phyloP scores from a whole-genome alignment of 2,113 vertebrate species.

The Uria lomvia region DNA sequence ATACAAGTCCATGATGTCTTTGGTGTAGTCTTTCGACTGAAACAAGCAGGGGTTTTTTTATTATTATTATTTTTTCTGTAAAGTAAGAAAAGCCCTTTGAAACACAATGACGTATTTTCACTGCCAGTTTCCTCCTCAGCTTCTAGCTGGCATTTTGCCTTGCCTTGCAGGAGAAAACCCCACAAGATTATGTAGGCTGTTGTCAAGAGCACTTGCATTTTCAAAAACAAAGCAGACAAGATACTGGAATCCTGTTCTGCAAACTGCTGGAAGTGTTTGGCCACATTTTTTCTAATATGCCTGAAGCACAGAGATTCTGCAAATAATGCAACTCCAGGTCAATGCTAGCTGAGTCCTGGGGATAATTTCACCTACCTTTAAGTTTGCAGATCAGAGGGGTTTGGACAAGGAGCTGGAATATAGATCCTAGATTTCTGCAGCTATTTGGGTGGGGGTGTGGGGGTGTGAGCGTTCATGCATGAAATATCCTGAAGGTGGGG shows the following conservation, averaged over 20 bases:
- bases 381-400: background rate
- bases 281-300: conserved; percentile 37
- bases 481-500: background rate
- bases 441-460: background rate
- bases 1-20: background rate
- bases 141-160: conserved; percentile 18
- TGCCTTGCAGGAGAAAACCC: background rate
- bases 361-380: background rate
- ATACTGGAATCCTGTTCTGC: conserved; percentile 38
- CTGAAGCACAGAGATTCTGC: conserved; percentile 23
- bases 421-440: background rate
- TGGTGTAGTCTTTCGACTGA: background rate
- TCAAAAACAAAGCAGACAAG: conserved; percentile 33
- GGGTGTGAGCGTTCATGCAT: background rate
- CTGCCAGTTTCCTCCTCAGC: conserved; percentile 28
- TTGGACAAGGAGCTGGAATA: background rate
- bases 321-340: background rate
- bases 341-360: background rate
- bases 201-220: background rate
- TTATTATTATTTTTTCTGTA: background rate
- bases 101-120: conserved; percentile 7
- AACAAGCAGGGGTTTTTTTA: background rate
- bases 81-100: background rate
- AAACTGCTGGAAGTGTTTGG: conserved; percentile 14
- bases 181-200: background rate